Evolutionary conservation across 2,888 invertebrate genomes (phyloP), one percentile per base, ranked within the genome.

Genomic region (Anoncus sp.): DNA sequence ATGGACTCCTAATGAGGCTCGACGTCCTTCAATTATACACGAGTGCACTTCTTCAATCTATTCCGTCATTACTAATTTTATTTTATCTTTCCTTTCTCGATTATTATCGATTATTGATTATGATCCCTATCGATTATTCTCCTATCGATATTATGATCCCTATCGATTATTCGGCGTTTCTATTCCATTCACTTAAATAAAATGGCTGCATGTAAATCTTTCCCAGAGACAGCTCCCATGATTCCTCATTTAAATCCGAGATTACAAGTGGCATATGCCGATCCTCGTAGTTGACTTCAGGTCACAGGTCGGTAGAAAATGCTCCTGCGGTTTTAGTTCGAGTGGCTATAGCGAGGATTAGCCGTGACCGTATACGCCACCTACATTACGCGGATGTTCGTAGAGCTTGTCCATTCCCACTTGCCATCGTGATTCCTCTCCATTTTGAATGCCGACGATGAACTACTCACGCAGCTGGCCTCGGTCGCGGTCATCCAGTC

Each of bases 401-500:
- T 16, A 2, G 45, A 38, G 57, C 49, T 53, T 55, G 38, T 12
- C 60, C 45, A 22, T 43, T 49, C 31, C 31, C 10, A 27, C n/a
- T 63, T 53, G 43, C 40, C 47, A 16, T 22, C 16, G 47, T 14
- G 59, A 57, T 69, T 69, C 35, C 69, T 59, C 69, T 35, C 22
- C 22, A 35, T 43, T 57, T 24, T 73, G 18, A 27, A 49, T 60
- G 12, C 51, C 51, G 66, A 66, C 51, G 47, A 55, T 62, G 60
- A 74, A 66, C 74, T 43, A 60, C 66, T 60, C 66, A 31, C 65
- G 38, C 14, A 49, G 38, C 38, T 31, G 24, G 51, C 45, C 66
- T 66, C 74, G 51, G 51, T 74, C 74, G 74, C 35, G 74, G 74
- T 74, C 74, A 24, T 69, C 55, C 75, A 55, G 55, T 62, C 67